phyloP scores from a whole-genome alignment of 2,888 invertebrate species.

The Acronicta aceris region DNA sequence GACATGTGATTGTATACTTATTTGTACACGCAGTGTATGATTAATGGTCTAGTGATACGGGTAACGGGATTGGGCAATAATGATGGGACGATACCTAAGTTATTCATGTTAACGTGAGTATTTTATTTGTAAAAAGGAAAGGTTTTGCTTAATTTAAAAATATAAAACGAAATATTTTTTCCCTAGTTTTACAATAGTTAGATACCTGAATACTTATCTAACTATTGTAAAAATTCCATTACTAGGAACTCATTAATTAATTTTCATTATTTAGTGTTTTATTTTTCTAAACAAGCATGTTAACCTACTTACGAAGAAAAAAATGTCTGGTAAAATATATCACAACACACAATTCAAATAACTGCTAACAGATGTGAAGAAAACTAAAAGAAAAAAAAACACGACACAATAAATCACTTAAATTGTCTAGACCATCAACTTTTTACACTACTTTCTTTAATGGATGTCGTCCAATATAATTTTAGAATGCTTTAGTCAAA shows the following conservation, averaged over 20 bases:
- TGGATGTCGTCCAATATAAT: constrained; percentile 76
- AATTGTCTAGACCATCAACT: constrained; percentile 47
- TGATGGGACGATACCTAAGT: constrained; percentile 28
- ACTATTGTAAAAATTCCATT: too few species aligned
- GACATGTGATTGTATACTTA: constrained; percentile 75
- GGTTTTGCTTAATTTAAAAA: background rate
- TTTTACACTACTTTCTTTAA: constrained; percentile 64
- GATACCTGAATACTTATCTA: too few species aligned
- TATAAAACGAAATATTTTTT: too few species aligned
- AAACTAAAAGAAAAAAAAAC: constrained; percentile 18
- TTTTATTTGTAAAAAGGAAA: background rate
- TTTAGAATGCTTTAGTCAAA: constrained; percentile 64
- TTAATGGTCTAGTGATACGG: constrained; percentile 70
- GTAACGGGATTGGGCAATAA: constrained; percentile 65
- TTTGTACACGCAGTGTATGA: constrained; percentile 73
- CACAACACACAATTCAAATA: background rate
- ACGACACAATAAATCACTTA: constrained; percentile 52
- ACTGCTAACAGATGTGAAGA: background rate
- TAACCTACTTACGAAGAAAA: too few species aligned
- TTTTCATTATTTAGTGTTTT: too few species aligned
- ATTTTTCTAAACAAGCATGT: too few species aligned
- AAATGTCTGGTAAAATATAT: too few species aligned
- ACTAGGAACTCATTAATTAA: too few species aligned
- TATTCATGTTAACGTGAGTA: constrained; percentile 1
- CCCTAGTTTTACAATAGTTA: too few species aligned